A percentile compares a stretch with the other conserved stretches of the same genome.
Conservation (phyloP, 2,113 vertebrate genomes). For the Reinhardtius hippoglossoides region DNA sequence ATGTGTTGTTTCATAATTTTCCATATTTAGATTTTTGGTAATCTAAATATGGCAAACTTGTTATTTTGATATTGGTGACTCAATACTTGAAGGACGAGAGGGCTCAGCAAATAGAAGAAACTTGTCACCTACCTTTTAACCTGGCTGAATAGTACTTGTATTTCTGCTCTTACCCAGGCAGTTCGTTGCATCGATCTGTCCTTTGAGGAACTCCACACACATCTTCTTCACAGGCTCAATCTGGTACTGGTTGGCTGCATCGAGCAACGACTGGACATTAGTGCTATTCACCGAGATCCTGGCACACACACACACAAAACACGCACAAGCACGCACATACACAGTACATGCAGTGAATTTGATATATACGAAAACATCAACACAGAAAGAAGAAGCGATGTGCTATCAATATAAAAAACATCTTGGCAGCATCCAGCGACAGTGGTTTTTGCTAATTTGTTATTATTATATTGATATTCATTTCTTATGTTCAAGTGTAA, state of each 20-base stretch:
- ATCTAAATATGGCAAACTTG: too few species aligned
- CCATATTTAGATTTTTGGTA: neutral
- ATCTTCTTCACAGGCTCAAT: conserved; percentile 99
- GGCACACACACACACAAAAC: conserved; percentile 26
- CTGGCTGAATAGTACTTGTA: neutral
- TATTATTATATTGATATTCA: neutral
- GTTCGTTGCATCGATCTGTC: conserved; percentile 97
- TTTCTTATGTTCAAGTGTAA: neutral
- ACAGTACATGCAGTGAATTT: neutral
- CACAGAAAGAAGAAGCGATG: too few species aligned
- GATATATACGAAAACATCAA: neutral
- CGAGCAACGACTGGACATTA: conserved; percentile 95
- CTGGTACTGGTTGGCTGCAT: conserved; percentile 98
- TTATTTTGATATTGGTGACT: neutral
- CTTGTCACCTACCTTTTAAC: too few species aligned
- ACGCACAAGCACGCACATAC: neutral
- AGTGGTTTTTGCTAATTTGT: neutral
- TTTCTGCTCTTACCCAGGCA: conserved; percentile 88
- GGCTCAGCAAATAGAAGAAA: neutral
- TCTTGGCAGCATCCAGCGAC: neutral
- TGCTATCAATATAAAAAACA: neutral
- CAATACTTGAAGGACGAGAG: neutral
- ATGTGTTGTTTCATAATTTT: neutral
- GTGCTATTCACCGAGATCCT: conserved; percentile 98
- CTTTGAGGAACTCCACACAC: conserved; percentile 98